Base-by-base conservation (phyloP, 2,113 vertebrate genomes). In the Lipotes vexillifer region DNA sequence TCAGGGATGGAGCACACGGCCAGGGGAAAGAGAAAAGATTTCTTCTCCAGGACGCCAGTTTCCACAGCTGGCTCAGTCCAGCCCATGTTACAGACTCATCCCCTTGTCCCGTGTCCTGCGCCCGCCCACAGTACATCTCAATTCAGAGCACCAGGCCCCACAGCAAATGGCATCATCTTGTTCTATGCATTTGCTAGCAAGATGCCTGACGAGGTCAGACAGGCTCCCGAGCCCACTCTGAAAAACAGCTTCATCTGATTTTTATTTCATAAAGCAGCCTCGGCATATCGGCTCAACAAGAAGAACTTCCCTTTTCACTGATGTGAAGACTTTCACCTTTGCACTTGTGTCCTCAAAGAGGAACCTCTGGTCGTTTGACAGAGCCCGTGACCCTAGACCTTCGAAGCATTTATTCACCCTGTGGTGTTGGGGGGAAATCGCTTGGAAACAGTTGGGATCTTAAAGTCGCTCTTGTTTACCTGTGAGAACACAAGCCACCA, bases 261-360 rank as follows among this genome's bases (percentile, higher is more conserved):
- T 95, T 89, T 93, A 95, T 95, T 97, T 96, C 96, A 97, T 94
- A 71, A 97, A 96, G 96, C 78, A 7, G 75, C 38, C 95, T 96
- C 31, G 3, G 21, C 88, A 65, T 25, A 46, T n/a, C 41, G 83
- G 38, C 72, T 75, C 82, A 77, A 66, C 61, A 49, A 63, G 86
- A 95, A 85, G 88, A 94, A 85, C 63, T 69, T 85, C 25, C 95
- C 90, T 96, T 96, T 91, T 85, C 83, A 5, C 0, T 3, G 82
- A 61, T 69, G 93, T 9, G 2, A 74, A 93, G 86, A 33, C 96
- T 55, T 74, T 29, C 94, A 12, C 91, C 97, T 86, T 78, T 33
- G 89, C 63, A 61, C 36, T 75, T 72, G 44, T 94, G 92, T 31
- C 90, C 88, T 93, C 72, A 95, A 81, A 2, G 17, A 7, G 82